A percentile compares a stretch with the other conserved stretches of the same genome.
Evolutionary conservation across 2,888 invertebrate species (phyloP).

Genomic region (Campoplex capitator): DNA sequence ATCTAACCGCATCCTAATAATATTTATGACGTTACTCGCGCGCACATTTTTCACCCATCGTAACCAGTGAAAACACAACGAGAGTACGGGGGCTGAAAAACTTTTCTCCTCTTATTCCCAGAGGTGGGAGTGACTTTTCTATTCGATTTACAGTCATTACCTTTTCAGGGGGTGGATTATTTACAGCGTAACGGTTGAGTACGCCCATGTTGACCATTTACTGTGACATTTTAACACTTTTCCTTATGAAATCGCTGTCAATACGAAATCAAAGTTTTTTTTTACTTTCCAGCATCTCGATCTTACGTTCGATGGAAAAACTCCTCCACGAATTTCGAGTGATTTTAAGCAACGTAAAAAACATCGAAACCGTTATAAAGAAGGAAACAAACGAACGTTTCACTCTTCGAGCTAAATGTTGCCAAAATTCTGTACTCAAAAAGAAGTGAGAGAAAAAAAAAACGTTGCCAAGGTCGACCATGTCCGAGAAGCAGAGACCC

Average conservation of each 20-base stretch:
- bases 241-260: background rate
- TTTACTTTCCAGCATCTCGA: background rate
- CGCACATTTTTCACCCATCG: conserved; percentile 45
- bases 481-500: background rate
- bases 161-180: conserved; percentile 76
- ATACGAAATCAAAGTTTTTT: background rate
- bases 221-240: background rate
- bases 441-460: background rate
- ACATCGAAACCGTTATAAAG: background rate
- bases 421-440: background rate
- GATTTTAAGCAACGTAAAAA: background rate
- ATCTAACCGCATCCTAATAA: conserved; percentile 68
- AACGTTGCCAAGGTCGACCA: conserved; percentile 37
- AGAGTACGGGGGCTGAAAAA: conserved; percentile 23
- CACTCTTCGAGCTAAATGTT: background rate
- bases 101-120: background rate
- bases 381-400: background rate
- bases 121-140: conserved; percentile 26
- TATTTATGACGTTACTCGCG: conserved; percentile 65
- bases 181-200: conserved; percentile 73
- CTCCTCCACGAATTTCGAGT: background rate
- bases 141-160: conserved; percentile 14
- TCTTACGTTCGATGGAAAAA: background rate
- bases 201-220: conserved; percentile 28
- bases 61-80: conserved; percentile 41